Evolutionary conservation across 2,113 vertebrate genomes (phyloP).

Genomic region (Vimba vimba): DNA sequence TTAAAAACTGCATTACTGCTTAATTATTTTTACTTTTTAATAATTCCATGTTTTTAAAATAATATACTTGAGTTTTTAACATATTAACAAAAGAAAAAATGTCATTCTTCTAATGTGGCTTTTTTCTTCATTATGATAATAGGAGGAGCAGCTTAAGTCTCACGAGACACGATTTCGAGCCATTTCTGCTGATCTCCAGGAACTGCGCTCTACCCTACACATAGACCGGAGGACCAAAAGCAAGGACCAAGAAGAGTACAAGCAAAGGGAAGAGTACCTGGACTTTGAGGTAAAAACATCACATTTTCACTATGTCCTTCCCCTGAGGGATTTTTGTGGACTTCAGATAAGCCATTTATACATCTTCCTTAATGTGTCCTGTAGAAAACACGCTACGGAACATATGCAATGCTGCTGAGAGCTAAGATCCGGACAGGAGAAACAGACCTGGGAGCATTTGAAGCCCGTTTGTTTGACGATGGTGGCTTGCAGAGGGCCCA

Average conservation of each 20-base stretch:
- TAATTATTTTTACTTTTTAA: background rate
- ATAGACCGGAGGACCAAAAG: conserved; percentile 84
- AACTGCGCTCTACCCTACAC: conserved; percentile 78
- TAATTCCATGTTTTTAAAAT: background rate
- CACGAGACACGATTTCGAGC: conserved; percentile 89
- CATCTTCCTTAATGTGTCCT: background rate
- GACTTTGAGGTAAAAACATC: conserved; percentile 89
- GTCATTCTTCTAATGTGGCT: background rate
- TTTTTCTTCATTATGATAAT: background rate
- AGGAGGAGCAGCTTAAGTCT: conserved; percentile 93
- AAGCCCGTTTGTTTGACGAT: conserved; percentile 84
- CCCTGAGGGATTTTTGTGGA: background rate
- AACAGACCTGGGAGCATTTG: conserved; percentile 85
- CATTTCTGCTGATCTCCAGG: conserved; percentile 84
- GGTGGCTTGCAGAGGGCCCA: conserved; percentile 81
- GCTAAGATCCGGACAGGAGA: conserved; percentile 87
- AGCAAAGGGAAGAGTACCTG: conserved; percentile 91
- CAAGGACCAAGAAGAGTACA: conserved; percentile 90
- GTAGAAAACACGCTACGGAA: conserved; percentile 94
- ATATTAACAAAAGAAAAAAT: background rate
- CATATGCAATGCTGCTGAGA: conserved; percentile 89
- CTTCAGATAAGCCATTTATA: background rate
- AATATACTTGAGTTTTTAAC: background rate
- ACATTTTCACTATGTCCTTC: background rate
- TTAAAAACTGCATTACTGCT: background rate